phyloP scores from a whole-genome alignment of 2,113 vertebrate species.

The Mustela lutreola region DNA sequence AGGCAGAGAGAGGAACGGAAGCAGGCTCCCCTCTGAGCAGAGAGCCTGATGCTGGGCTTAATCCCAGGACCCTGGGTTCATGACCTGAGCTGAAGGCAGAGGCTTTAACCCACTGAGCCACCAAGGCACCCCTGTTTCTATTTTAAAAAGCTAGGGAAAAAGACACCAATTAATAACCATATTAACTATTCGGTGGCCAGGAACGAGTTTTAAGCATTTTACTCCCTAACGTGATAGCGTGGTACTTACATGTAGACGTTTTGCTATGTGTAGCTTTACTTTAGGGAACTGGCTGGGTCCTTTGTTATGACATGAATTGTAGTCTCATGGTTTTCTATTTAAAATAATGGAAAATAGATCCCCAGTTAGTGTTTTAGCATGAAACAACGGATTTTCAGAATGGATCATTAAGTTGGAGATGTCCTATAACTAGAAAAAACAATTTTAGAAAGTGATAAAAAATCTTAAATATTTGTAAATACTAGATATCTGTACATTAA shows the following conservation, averaged over 20 bases:
- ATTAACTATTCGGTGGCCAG: not conserved
- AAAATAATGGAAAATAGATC: not conserved
- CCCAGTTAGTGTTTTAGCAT: not conserved
- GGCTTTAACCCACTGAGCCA: too few species aligned
- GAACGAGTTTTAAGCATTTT: not conserved
- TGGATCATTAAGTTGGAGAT: not conserved
- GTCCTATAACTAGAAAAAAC: not conserved
- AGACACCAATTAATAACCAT: not conserved
- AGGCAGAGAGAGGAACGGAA: too few species aligned
- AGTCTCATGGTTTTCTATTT: not conserved
- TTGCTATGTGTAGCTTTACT: not conserved
- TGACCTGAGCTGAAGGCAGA: too few species aligned
- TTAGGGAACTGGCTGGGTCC: not conserved
- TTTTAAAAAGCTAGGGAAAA: not conserved
- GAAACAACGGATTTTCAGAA: not conserved
- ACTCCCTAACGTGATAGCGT: not conserved
- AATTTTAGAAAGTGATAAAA: conserved; percentile 1
- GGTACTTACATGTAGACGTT: not conserved
- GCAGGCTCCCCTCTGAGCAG: too few species aligned
- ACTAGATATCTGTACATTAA: not conserved
- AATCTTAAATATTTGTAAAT: not conserved
- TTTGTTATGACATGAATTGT: too few species aligned
- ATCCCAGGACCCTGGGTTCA: too few species aligned
- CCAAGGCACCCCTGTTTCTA: not conserved
- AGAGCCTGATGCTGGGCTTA: too few species aligned